Evolutionary conservation across 2,797 vertebrate genomes (phyloP), one percentile per base, ranked within the genome.

Genomic region (Sebastes iracundus): DNA sequence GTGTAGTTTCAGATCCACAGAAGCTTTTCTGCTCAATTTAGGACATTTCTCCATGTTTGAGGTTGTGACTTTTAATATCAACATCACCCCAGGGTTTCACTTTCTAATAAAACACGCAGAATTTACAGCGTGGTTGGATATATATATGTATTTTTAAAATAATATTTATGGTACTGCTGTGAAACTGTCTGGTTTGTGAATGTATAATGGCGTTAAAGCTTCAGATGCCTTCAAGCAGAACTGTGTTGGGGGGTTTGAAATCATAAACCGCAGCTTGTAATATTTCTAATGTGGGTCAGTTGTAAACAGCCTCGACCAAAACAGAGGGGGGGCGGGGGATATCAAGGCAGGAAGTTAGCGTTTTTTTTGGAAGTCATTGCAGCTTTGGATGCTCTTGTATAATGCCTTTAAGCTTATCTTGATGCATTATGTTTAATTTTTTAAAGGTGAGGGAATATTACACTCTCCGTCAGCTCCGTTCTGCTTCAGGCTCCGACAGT

Each of bases 401-500:
- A 20, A 65, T 16, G 61, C 30, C 55, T 60, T 61, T 4, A 9
- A 58, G 68, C 25, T 2, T 3, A 42, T 28, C 18, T 33, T 2
- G 35, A 59, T 64, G 23, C 56, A 46, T 33, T 53, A 56, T 4
- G 8, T 73, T 81, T 53, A 56, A 60, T 49, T 66, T 70, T 72
- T 77, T 80, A 56, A 72, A 71, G 42, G 18, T 49, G 6, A 30
- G 35, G 25, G 7, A 76, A 65, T 46, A 14, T 61, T 25, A 46
- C 25, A 23, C n/a, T 64, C 30, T 72, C 32, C 46, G 52, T 67
- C 74, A 25, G 61, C 55, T 42, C 16, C 22, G 2, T 9, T 73
- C 20, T 38, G 69, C 77, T 59, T 77, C 53, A 46, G 84, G 77
- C 69, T 74, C 49, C 12, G 33, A 9, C 46, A 64, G 56, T 13